Evolutionary conservation across 2,888 invertebrate species (phyloP).

Genomic region (Spodoptera exigua): DNA sequence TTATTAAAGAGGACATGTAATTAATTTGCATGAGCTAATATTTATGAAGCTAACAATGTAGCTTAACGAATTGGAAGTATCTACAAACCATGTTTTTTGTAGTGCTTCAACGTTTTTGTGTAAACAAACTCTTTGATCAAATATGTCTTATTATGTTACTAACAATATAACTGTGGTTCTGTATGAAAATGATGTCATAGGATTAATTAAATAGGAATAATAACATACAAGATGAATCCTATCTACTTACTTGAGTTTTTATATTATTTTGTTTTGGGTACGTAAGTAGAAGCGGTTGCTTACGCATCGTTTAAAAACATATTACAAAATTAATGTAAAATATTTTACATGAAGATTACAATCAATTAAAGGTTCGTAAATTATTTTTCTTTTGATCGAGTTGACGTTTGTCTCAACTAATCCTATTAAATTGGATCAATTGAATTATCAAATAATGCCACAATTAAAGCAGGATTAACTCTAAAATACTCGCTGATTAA

Average conservation of each 20-base stretch:
- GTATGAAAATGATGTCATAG: conserved; percentile 19
- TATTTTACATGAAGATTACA: background rate
- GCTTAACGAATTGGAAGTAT: conserved; percentile 1
- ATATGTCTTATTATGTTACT: background rate
- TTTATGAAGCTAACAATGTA: conserved; percentile 8
- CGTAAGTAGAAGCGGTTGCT: no score
- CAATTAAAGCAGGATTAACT: no score
- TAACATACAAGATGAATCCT: no score
- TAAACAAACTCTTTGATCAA: conserved; percentile 9
- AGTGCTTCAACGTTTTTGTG: background rate
- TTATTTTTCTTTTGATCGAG: background rate
- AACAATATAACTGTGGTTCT: conserved; percentile 4
- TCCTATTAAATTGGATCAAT: no score
- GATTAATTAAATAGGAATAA: background rate
- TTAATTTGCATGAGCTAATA: conserved; percentile 22
- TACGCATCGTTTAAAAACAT: no score
- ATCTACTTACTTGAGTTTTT: no score
- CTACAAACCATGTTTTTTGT: background rate
- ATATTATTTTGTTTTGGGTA: no score
- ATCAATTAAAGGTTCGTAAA: no score
- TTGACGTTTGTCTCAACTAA: background rate
- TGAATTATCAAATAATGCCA: no score
- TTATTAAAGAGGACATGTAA: conserved; percentile 3
- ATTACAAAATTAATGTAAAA: no score
- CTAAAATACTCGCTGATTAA: no score